Evolutionary conservation across 2,888 invertebrate genomes (phyloP).

Genomic region (Matsumyia berberina): DNA sequence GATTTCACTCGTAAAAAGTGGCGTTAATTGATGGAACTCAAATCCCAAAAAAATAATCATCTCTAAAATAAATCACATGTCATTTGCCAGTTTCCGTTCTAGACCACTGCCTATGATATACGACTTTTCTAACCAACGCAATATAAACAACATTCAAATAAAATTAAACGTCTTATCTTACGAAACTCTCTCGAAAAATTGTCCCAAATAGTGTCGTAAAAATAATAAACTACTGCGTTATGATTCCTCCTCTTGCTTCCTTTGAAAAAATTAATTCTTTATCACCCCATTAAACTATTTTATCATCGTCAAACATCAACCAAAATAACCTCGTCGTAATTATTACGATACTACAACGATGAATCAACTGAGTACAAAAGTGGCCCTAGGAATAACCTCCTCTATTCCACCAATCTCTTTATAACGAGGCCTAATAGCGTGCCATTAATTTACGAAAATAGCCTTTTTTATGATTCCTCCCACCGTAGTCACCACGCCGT

Average conservation of each 20-base stretch:
- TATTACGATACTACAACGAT: constrained; percentile 65
- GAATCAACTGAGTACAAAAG: constrained; percentile 59
- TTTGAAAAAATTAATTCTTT: constrained; percentile 69
- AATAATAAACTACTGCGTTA: constrained; percentile 56
- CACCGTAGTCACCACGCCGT: constrained; percentile 25
- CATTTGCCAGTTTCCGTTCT: constrained; percentile 20
- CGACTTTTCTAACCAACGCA: constrained; percentile 3
- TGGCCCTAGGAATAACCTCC: constrained; percentile 61
- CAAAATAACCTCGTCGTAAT: constrained; percentile 69
- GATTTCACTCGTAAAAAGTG: too few species aligned
- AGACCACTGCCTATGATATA: constrained; percentile 34
- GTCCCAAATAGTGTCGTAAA: constrained; percentile 54
- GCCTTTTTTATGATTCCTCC: constrained; percentile 67
- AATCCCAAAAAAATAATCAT: not conserved
- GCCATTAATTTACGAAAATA: constrained; percentile 74
- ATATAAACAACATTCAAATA: constrained; percentile 32
- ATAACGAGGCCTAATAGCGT: constrained; percentile 76
- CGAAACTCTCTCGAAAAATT: constrained; percentile 30
- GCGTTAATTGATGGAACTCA: too few species aligned
- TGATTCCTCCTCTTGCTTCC: constrained; percentile 20
- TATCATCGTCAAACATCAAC: constrained; percentile 71
- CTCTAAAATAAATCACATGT: constrained; percentile 38
- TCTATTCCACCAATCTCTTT: constrained; percentile 61
- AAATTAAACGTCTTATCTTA: constrained; percentile 46
- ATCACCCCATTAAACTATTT: constrained; percentile 75